phyloP scores from a whole-genome alignment of 2,888 invertebrate species.

The Anarsia innoxiella region DNA sequence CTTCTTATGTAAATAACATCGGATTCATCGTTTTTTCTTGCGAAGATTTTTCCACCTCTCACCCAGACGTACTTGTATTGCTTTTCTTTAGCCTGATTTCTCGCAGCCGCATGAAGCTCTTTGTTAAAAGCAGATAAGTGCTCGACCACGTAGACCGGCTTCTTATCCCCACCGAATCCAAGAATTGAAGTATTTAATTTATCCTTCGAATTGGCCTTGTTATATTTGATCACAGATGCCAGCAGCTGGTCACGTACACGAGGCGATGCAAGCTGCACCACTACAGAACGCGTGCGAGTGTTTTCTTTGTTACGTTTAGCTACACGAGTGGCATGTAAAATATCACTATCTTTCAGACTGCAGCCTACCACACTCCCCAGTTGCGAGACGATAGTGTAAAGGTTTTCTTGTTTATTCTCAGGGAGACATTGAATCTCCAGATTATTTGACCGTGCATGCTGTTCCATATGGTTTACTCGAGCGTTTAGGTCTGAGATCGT shows the following conservation, averaged over 20 bases:
- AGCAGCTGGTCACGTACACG: not conserved
- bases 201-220: not conserved
- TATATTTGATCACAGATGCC: not conserved
- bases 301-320: conserved; percentile 1
- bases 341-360: not conserved
- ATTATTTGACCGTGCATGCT: not conserved
- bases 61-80: not conserved
- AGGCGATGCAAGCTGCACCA: not conserved
- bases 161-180: not conserved
- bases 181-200: not conserved
- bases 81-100: not conserved
- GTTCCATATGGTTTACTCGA: not conserved
- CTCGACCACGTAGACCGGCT: not conserved
- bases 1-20: not conserved
- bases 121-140: not conserved
- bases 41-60: not conserved
- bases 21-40: not conserved
- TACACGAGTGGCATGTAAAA: not conserved
- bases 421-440: not conserved
- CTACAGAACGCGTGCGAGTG: not conserved
- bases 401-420: not conserved
- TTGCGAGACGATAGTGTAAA: not conserved
- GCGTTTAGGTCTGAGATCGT: not conserved
- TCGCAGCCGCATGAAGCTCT: not conserved
- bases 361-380: not conserved